A percentile compares a stretch with the other conserved stretches of the same genome.
phyloP scores from a whole-genome alignment of 2,113 vertebrate genomes.

The Pyrgilauda ruficollis region DNA sequence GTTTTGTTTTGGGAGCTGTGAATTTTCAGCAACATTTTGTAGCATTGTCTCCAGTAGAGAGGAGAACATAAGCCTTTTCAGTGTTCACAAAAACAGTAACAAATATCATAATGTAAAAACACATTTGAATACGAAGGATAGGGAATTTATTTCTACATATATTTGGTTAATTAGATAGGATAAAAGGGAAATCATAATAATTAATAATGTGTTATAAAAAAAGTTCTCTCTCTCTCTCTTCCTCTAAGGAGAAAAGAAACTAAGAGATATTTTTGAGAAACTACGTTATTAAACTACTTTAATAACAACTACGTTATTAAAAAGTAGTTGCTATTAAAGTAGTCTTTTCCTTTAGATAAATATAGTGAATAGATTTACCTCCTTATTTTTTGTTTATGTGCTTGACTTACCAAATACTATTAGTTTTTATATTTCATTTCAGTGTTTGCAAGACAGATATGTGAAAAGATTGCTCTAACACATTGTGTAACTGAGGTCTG shows the following conservation, averaged over 20 bases:
- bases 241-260: background rate
- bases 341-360: background rate
- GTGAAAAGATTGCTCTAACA: background rate
- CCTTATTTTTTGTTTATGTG: background rate
- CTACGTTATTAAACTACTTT: fast-evolving
- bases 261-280: background rate
- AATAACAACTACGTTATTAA: too few relatives aligned
- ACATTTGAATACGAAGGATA: background rate
- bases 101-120: background rate
- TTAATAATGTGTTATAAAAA: background rate
- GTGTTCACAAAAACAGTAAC: background rate
- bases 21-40: background rate
- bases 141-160: background rate
- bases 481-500: background rate
- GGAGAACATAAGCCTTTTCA: background rate
- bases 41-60: background rate
- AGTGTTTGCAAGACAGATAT: background rate
- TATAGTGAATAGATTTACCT: background rate
- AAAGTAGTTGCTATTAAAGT: background rate
- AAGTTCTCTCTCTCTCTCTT: background rate
- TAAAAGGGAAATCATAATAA: background rate
- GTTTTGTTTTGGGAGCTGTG: background rate
- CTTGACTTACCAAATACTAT: background rate
- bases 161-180: background rate
- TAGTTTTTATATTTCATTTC: background rate